These are phyloP conservation scores for Peromyscus leucopus DNA, from an alignment of 2,113 vertebrate species.

Conservation along the genomic window DNA sequence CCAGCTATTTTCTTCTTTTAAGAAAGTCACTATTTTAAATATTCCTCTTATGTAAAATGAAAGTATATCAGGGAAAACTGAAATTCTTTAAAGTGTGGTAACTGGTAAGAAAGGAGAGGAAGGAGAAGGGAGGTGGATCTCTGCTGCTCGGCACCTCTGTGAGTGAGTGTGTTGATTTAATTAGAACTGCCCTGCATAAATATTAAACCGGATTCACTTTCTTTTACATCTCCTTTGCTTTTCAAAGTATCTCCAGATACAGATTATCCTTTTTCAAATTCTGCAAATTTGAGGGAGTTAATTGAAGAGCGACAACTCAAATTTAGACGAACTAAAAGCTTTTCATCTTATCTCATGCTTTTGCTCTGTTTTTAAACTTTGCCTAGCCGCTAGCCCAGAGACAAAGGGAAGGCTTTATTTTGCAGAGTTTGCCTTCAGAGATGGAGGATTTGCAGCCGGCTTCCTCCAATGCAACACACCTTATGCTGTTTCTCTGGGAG, in stretches of 20 bases:
- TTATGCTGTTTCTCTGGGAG: neutral
- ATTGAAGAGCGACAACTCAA: constrained; percentile 49
- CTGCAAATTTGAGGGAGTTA: constrained; percentile 65
- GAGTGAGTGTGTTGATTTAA: constrained; percentile 81
- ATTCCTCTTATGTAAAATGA: constrained; percentile 19
- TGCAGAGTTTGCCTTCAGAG: neutral
- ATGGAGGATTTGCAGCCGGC: neutral
- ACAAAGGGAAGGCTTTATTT: neutral
- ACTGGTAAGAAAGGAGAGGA: constrained; percentile 36
- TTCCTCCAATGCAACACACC: neutral
- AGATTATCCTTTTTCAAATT: constrained; percentile 75
- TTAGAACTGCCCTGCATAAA: constrained; percentile 83
- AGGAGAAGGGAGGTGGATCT: constrained; percentile 52
- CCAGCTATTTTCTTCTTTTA: neutral
- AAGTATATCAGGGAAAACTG: constrained; percentile 58
- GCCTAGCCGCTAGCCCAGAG: neutral
- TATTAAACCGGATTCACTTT: constrained; percentile 82
- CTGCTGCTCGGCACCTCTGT: constrained; percentile 62
- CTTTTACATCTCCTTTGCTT: constrained; percentile 79
- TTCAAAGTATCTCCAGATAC: constrained; percentile 79
- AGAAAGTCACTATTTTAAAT: constrained; percentile 46
- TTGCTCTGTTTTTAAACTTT: constrained; percentile 32
- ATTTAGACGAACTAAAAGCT: constrained; percentile 61
- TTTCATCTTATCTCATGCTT: constrained; percentile 41
- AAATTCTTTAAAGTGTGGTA: neutral